phyloP scores from a whole-genome alignment of 1,140 invertebrate species.

The Drosophila lowei region DNA sequence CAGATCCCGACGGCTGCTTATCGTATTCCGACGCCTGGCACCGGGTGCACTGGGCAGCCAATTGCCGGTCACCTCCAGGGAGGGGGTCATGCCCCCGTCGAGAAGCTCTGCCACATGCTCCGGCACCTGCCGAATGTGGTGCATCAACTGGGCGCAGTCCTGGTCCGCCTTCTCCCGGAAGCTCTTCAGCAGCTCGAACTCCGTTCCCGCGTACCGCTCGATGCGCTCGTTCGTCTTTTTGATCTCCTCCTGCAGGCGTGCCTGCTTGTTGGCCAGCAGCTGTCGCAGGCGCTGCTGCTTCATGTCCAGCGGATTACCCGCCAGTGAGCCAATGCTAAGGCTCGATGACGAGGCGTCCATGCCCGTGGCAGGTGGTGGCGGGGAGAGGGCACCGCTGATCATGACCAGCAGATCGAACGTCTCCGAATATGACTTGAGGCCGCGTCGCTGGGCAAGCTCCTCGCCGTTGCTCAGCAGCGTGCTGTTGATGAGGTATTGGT shows the following conservation, averaged over 20 bases:
- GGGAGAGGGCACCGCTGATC: conserved; percentile 9
- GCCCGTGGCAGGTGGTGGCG: conserved; percentile 1
- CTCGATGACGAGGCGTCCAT: conserved; percentile 37
- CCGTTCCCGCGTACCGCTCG: conserved; percentile 62
- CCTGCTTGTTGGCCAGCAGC: conserved; percentile 54
- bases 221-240: conserved; percentile 65
- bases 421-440: conserved; percentile 68
- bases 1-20: conserved; percentile 69
- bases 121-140: conserved; percentile 53
- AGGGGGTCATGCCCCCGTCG: conserved; percentile 61
- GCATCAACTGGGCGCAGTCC: conserved; percentile 56
- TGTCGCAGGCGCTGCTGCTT: conserved; percentile 50
- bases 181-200: conserved; percentile 72
- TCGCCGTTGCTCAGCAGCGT: conserved; percentile 65
- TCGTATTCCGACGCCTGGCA: conserved; percentile 69
- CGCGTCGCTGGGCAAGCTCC: conserved; percentile 50
- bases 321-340: conserved; percentile 52
- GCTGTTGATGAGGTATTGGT: conserved; percentile 65
- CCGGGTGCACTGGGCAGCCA: conserved; percentile 17
- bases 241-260: conserved; percentile 70
- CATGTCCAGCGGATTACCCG: conserved; percentile 26
- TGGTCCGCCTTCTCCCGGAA: conserved; percentile 78
- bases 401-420: conserved; percentile 67
- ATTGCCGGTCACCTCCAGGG: conserved; percentile 59
- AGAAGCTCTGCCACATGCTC: conserved; percentile 47